phyloP scores from a whole-genome alignment of 2,797 vertebrate genomes.

The Hephaestus fuliginosus region DNA sequence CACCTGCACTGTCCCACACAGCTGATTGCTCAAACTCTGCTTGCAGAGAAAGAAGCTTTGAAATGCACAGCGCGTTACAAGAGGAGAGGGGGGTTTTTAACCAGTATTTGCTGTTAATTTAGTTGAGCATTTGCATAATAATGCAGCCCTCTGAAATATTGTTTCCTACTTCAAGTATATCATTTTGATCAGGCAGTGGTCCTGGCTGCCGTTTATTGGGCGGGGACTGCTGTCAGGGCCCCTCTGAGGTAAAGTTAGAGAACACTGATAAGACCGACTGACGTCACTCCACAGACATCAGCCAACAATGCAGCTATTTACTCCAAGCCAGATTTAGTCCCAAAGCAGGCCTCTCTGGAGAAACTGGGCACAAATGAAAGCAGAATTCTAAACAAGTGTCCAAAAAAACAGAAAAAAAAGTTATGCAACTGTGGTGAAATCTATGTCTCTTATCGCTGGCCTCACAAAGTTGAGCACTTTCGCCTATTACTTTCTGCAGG shows the following conservation, averaged over 20 bases:
- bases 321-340: constrained; percentile 69
- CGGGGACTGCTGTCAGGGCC: constrained; percentile 46
- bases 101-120: background rate
- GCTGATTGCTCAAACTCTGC: background rate
- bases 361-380: constrained; percentile 55
- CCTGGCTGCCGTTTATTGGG: constrained; percentile 22
- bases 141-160: background rate
- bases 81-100: constrained; percentile 2
- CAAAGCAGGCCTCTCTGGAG: constrained; percentile 63
- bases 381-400: constrained; percentile 58
- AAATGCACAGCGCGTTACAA: constrained; percentile 2
- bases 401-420: constrained; percentile 15
- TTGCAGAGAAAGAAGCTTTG: background rate
- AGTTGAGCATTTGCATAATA: background rate
- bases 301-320: constrained; percentile 80
- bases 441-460: background rate
- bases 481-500: background rate
- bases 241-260: constrained; percentile 66
- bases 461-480: background rate
- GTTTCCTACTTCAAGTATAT: background rate
- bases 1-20: background rate
- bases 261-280: constrained; percentile 75
- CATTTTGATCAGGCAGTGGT: constrained; percentile 40
- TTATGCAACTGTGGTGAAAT: constrained; percentile 32
- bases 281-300: constrained; percentile 70